These are phyloP conservation scores for Harpegnathos saltator DNA, from an alignment of 1,140 invertebrate species.

Conservation along the genomic window DNA sequence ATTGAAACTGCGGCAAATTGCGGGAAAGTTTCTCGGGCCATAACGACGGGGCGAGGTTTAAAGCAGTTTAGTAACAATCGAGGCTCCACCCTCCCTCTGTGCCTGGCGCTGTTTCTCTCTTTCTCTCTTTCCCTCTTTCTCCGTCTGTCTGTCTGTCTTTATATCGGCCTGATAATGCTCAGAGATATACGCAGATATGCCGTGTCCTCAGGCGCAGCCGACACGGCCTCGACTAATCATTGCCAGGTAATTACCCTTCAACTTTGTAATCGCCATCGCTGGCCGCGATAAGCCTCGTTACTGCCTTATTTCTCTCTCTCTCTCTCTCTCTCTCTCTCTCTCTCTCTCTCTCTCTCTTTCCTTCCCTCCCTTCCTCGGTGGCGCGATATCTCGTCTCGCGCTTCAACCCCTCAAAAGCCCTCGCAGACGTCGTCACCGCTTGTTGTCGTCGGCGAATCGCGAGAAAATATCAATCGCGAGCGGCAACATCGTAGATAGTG, in stretches of 20 bases:
- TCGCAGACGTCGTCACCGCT: too few species aligned
- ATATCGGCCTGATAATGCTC: background rate
- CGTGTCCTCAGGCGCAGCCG: background rate
- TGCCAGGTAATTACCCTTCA: background rate
- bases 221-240: slow-evolving; percentile 2
- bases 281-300: background rate
- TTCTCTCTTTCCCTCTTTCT: background rate
- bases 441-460: too few species aligned
- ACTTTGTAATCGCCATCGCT: background rate
- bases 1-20: slow-evolving; percentile 28
- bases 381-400: too few species aligned
- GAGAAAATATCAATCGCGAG: too few species aligned
- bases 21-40: slow-evolving; percentile 21
- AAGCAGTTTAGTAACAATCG: slow-evolving; percentile 34
- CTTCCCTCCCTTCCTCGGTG: too few species aligned
- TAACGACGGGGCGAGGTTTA: slow-evolving; percentile 10
- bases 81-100: background rate
- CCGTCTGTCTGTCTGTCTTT: background rate
- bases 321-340: too few species aligned
- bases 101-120: background rate
- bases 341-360: too few species aligned
- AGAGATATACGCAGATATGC: background rate
- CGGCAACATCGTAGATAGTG: too few species aligned
- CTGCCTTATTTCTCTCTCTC: background rate
- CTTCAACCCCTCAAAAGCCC: too few species aligned